Evolutionary conservation across 2,113 vertebrate genomes (phyloP).

Genomic region (Sclerurus mexicanus): DNA sequence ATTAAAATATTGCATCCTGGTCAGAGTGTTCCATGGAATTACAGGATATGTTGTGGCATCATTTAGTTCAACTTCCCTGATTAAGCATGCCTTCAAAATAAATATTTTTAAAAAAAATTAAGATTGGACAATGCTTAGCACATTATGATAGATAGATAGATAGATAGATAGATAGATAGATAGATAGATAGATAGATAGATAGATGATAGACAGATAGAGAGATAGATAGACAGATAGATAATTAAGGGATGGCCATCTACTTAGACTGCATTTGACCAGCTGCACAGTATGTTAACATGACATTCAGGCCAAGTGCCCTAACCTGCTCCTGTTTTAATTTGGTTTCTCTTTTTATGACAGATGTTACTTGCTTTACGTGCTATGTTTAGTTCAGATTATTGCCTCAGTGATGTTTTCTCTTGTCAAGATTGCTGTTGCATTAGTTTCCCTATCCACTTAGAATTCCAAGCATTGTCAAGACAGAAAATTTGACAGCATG

Average conservation of each 20-base stretch:
- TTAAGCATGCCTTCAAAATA: not conserved
- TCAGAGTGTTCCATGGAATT: not conserved
- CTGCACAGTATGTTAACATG: not conserved
- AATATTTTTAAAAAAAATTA: not conserved
- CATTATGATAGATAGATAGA: not conserved
- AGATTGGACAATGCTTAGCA: not conserved
- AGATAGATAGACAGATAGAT: not conserved
- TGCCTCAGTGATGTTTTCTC: not conserved
- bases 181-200: not conserved
- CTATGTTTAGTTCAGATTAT: not conserved
- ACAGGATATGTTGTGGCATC: not conserved
- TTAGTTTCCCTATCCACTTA: not conserved
- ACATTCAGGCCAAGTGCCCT: fast-evolving
- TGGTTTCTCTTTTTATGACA: not conserved
- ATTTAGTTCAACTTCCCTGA: not conserved
- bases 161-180: not conserved
- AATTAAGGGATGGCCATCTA: not conserved
- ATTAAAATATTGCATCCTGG: not conserved
- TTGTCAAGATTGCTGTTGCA: not conserved
- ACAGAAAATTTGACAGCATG: not conserved
- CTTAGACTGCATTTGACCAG: not conserved
- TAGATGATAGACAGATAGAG: not conserved
- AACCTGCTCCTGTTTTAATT: not conserved
- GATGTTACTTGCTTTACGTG: not conserved
- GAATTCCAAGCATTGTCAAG: not conserved